Evolutionary conservation across 2,797 vertebrate genomes (phyloP).

Genomic region (Amblyraja radiata): DNA sequence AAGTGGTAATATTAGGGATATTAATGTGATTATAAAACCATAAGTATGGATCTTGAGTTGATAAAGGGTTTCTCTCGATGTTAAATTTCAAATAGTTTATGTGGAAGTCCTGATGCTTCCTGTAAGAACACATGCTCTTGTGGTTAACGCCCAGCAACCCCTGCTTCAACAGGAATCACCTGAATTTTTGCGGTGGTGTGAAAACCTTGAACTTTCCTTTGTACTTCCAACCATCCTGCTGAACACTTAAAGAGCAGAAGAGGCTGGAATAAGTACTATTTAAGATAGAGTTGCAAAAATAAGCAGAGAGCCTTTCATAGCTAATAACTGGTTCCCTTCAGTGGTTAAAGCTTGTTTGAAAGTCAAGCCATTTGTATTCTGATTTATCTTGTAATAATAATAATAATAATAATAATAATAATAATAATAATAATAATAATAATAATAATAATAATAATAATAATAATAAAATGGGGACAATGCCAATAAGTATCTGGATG

Average conservation of each 20-base stretch:
- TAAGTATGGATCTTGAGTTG: not conserved
- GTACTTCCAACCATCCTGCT: not conserved
- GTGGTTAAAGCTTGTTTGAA: not conserved
- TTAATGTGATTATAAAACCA: not conserved
- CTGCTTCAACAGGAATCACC: not conserved
- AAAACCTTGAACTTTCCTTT: not conserved
- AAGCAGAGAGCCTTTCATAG: not conserved
- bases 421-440: too few species aligned
- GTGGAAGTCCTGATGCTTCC: not conserved
- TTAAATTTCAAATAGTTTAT: not conserved
- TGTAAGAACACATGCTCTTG: not conserved
- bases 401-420: too few species aligned
- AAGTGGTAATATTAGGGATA: not conserved
- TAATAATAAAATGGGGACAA: not conserved
- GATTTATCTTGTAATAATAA: not conserved
- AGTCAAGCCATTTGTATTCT: not conserved
- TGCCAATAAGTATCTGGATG: not conserved
- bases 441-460: too few species aligned
- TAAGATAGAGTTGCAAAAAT: not conserved
- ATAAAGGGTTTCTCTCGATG: not conserved
- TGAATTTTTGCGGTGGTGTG: not conserved
- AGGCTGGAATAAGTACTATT: not conserved
- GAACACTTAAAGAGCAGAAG: not conserved
- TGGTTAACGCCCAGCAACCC: not conserved
- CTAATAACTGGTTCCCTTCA: not conserved